Evolutionary conservation across 2,113 vertebrate species (phyloP).

Genomic region (Seriola dumerili): DNA sequence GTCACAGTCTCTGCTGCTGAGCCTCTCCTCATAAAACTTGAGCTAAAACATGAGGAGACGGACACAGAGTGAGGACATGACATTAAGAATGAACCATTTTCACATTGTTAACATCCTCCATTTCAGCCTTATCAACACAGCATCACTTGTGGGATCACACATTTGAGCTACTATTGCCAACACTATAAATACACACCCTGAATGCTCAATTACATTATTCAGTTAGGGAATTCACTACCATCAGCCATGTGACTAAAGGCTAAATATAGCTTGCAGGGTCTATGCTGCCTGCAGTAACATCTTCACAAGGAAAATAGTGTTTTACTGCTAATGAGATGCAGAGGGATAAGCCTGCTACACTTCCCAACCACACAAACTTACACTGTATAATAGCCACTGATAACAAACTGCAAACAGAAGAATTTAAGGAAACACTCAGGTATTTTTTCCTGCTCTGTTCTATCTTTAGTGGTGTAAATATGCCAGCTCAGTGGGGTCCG

Average conservation of each 20-base stretch:
- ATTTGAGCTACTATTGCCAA: constrained; percentile 22
- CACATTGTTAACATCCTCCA: neutral
- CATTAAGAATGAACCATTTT: neutral
- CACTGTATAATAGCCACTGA: neutral
- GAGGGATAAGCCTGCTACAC: neutral
- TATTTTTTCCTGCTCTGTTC: constrained; percentile 33
- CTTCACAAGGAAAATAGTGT: constrained; percentile 5
- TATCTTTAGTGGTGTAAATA: constrained; percentile 63
- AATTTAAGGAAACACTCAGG: constrained; percentile 20
- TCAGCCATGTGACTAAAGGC: constrained; percentile 54
- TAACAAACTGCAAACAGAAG: neutral
- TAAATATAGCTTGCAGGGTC: constrained; percentile 48
- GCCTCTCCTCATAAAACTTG: constrained; percentile 22
- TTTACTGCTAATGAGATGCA: constrained; percentile 4
- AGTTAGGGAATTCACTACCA: constrained; percentile 58
- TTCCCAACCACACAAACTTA: neutral
- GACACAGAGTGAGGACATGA: neutral
- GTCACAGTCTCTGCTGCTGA: constrained; percentile 30
- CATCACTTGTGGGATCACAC: constrained; percentile 25
- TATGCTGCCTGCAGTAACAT: constrained; percentile 25
- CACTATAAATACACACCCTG: constrained; percentile 57
- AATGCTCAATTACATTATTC: constrained; percentile 53
- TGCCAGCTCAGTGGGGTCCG: constrained; percentile 48
- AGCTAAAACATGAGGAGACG: neutral
- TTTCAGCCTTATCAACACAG: constrained; percentile 12